These are phyloP conservation scores for Hydropsyche betteni DNA, from an alignment of 2,888 invertebrate genomes.

Conservation along the genomic window DNA sequence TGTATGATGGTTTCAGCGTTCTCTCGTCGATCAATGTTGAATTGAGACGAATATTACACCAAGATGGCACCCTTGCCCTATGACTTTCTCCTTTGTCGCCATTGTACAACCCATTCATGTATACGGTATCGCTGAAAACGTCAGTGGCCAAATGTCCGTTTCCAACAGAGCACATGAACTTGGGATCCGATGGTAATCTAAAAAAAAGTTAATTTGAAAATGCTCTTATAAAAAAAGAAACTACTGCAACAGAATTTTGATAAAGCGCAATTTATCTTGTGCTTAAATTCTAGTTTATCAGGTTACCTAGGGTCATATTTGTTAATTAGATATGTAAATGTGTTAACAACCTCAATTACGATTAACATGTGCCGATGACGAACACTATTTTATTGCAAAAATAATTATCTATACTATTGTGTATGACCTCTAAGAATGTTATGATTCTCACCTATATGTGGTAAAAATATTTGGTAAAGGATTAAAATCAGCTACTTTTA, in stretches of 20 bases:
- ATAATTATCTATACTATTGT: too few species aligned
- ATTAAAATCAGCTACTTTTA: constrained; percentile 33
- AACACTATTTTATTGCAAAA: too few species aligned
- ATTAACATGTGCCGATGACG: too few species aligned
- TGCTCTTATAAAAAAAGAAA: too few species aligned
- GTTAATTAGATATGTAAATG: too few species aligned
- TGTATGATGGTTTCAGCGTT: constrained; percentile 59
- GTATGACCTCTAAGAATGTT: too few species aligned
- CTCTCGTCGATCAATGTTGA: constrained; percentile 59
- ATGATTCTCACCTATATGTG: constrained; percentile 43
- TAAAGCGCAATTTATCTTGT: too few species aligned
- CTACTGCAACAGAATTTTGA: too few species aligned
- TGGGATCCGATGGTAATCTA: constrained; percentile 66
- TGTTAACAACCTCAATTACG: too few species aligned
- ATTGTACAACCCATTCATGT: constrained; percentile 70
- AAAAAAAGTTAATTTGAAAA: constrained; percentile 47
- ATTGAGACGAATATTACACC: constrained; percentile 66
- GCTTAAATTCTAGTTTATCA: too few species aligned
- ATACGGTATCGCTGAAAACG: constrained; percentile 68
- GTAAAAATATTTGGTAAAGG: constrained; percentile 47
- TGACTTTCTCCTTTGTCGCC: constrained; percentile 67
- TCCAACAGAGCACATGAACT: constrained; percentile 69
- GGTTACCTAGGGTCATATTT: too few species aligned
- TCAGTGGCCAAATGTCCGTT: constrained; percentile 71
- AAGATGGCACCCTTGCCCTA: constrained; percentile 69